Conservation (phyloP, 1,140 invertebrate species). For the Sarcophaga peregrina region DNA sequence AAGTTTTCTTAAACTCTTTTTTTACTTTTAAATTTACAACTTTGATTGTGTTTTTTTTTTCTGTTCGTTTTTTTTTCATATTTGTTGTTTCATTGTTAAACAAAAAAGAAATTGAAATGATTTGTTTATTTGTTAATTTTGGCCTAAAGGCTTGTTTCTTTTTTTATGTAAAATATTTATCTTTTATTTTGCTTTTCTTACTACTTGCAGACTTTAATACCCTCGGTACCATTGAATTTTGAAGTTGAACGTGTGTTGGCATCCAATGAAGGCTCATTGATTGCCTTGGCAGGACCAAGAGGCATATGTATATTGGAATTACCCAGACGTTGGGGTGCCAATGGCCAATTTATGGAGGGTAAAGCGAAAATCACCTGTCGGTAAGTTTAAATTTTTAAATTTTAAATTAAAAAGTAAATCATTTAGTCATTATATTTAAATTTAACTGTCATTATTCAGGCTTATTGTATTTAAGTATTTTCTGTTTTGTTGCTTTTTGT, state of each 20-base stretch:
- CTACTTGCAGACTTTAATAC: slow-evolving; percentile 58
- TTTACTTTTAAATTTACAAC: background rate
- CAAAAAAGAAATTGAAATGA: slow-evolving; percentile 19
- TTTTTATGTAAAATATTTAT: background rate
- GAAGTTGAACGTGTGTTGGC: slow-evolving; percentile 63
- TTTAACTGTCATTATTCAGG: slow-evolving; percentile 63
- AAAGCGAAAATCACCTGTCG: slow-evolving; percentile 54
- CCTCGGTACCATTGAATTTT: slow-evolving; percentile 57
- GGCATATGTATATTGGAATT: slow-evolving; percentile 65
- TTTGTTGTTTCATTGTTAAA: background rate
- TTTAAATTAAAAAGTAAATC: slow-evolving; percentile 8
- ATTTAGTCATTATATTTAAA: slow-evolving; percentile 42
- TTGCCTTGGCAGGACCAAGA: slow-evolving; percentile 60
- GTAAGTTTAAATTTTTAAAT: slow-evolving; percentile 42
- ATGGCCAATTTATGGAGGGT: slow-evolving; percentile 61
- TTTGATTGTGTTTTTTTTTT: background rate
- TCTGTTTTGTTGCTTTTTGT: no score
- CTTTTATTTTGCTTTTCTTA: background rate
- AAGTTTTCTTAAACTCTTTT: slow-evolving; percentile 4
- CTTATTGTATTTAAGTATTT: slow-evolving; percentile 65
- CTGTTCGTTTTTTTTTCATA: no score
- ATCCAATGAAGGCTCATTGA: slow-evolving; percentile 62
- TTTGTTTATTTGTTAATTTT: slow-evolving; percentile 20
- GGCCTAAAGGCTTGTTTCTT: background rate
- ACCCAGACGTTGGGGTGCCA: slow-evolving; percentile 65